Evolutionary conservation across 2,113 vertebrate species (phyloP).

Genomic region (Zapornia atra): DNA sequence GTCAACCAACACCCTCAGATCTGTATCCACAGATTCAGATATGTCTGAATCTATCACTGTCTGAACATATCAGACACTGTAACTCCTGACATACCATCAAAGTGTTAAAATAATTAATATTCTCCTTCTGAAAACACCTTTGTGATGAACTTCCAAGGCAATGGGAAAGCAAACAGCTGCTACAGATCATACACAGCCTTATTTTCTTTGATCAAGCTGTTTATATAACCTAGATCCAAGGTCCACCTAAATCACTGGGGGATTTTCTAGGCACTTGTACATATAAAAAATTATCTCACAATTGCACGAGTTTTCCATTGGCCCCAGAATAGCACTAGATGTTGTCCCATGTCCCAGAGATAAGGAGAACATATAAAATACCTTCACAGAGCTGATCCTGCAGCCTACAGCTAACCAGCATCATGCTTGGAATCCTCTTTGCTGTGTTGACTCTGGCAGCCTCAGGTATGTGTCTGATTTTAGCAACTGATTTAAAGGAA

Average conservation of each 20-base stretch:
- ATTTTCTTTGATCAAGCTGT: not conserved
- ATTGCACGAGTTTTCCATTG: not conserved
- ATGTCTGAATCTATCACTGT: not conserved
- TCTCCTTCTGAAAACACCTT: not conserved
- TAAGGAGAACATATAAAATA: not conserved
- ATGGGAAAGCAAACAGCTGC: constrained; percentile 18
- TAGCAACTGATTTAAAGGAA: not conserved
- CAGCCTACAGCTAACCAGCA: not conserved
- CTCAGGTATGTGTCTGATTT: constrained; percentile 30
- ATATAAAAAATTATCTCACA: constrained; percentile 7
- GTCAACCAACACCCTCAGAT: too few relatives aligned
- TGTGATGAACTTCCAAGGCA: not conserved
- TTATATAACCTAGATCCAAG: not conserved
- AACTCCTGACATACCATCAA: not conserved
- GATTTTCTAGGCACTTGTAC: not conserved
- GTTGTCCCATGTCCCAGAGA: not conserved
- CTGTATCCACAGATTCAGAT: too few relatives aligned
- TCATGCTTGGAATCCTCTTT: constrained; percentile 48
- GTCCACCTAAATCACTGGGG: not conserved
- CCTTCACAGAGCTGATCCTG: too few relatives aligned
- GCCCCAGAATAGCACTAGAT: not conserved
- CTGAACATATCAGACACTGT: not conserved
- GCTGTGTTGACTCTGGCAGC: constrained; percentile 25
- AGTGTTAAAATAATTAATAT: not conserved
- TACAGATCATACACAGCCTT: not conserved